Evolutionary conservation across 2,888 invertebrate genomes (phyloP).

Genomic region (Ophonus ardosiacus): DNA sequence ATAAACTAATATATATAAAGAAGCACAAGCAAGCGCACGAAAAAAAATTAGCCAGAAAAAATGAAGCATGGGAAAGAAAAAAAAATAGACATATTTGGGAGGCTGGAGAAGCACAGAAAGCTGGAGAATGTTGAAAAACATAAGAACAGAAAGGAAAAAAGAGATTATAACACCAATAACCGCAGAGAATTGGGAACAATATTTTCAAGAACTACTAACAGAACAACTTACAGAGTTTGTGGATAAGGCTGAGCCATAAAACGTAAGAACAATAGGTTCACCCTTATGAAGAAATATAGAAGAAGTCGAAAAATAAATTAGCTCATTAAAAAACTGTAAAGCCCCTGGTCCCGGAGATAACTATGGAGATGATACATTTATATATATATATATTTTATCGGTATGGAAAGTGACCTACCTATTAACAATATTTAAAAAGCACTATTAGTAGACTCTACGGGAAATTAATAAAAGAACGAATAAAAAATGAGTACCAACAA

Average conservation of each 20-base stretch:
- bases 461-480: background rate
- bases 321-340: no score
- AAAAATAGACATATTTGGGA: background rate
- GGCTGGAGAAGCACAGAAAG: background rate
- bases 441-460: background rate
- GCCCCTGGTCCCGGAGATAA: no score
- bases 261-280: no score
- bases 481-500: background rate
- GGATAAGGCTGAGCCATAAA: no score
- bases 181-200: background rate
- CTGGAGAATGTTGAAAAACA: background rate
- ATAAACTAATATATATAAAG: background rate
- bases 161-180: background rate
- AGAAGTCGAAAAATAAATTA: no score
- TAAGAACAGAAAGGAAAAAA: background rate
- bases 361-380: no score
- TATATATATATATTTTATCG: constrained; percentile 50
- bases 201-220: background rate
- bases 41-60: background rate
- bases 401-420: background rate
- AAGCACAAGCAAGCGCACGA: background rate
- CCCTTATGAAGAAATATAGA: no score
- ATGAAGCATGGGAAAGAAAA: constrained; percentile 3
- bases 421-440: background rate
- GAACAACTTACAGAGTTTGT: background rate